Evolutionary conservation across 2,113 vertebrate species (phyloP).

Genomic region (Oncorhynchus tshawytscha): DNA sequence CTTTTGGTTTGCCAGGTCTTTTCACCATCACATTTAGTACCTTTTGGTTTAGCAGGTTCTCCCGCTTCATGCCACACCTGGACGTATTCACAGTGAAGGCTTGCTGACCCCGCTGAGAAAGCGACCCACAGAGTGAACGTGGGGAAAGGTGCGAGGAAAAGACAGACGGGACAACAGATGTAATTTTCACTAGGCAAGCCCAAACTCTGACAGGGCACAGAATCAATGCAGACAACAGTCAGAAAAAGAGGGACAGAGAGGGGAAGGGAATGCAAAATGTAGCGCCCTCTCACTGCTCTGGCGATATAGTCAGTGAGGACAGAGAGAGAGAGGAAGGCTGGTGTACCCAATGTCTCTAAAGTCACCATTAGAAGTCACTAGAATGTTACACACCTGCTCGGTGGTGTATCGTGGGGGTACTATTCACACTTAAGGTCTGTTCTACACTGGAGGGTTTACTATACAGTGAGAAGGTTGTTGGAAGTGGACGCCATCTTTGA

Average conservation of each 20-base stretch:
- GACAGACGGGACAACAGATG: conserved; percentile 17
- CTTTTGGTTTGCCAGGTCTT: too few relatives aligned
- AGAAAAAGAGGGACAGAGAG: conserved; percentile 8
- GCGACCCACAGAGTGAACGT: conserved; percentile 19
- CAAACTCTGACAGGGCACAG: conserved; percentile 25
- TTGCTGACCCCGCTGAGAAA: conserved; percentile 6
- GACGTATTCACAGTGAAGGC: conserved; percentile 34
- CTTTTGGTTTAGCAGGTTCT: conserved; percentile 7
- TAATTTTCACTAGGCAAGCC: conserved; percentile 17
- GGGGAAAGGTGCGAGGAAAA: background rate
- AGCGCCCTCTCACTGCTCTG: conserved; percentile 19
- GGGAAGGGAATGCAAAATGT: conserved; percentile 27
- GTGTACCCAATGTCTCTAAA: conserved; percentile 12
- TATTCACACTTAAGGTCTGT: background rate
- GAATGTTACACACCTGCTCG: conserved; percentile 27
- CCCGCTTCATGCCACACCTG: conserved; percentile 47
- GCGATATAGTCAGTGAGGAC: background rate
- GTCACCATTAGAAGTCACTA: conserved; percentile 24
- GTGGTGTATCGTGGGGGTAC: conserved; percentile 19
- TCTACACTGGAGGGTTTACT: conserved; percentile 43
- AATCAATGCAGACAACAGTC: conserved; percentile 28
- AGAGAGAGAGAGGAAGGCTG: conserved; percentile 10
- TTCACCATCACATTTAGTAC: too few relatives aligned
- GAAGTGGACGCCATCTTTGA: conserved; percentile 3
- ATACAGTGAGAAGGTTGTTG: conserved; percentile 23